Evolutionary conservation across 1,140 invertebrate genomes (phyloP), one percentile per base, ranked within the genome.

Genomic region (Drosophila parabipectinata): DNA sequence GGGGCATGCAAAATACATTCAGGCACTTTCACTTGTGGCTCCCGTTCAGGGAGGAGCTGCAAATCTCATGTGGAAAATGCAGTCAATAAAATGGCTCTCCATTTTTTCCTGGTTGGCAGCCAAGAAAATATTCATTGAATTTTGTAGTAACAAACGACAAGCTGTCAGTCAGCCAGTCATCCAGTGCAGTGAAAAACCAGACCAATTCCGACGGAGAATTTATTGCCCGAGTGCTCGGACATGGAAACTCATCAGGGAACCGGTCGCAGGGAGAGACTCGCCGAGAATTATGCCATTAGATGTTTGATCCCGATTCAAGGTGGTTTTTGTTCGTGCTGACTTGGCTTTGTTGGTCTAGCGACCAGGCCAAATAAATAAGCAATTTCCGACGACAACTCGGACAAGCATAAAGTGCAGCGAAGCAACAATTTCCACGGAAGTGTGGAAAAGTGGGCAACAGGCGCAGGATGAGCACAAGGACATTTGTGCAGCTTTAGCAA

Each of bases 51-150:
- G 55, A 51, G n/a, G 12, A 50, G 48, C 21, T 30, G 32, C 41
- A 47, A 64, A 66, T 82, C 71, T 64, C 68, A 57, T 78, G 71
- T 77, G 61, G 51, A 60, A 56, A 84, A 66, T 68, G 74, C 74
- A 88, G 62, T 64, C 81, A 85, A 85, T 85, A 68, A 76, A 76
- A 48, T 66, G 71, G 56, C 63, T 52, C 47, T 47, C 50, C 44
- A 18, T 45, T 37, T 30, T 53, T 15, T 18, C 15, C 58, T 72
- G 26, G 53, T 26, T 66, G 39, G 34, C 39, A 59, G 28, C 47
- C 39, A 71, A 47, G 78, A 63, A 85, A 85, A 85, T 85, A 85
- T 85, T 85, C 81, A 87, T 81, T 85, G 82, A 87, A 85, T 85
- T 87, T 87, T 50, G 51, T 72, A 87, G 83, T 82, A 80, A 87